These are phyloP conservation scores for Vanacampus margaritifer DNA, from an alignment of 2,113 vertebrate genomes.

Conservation along the genomic window DNA sequence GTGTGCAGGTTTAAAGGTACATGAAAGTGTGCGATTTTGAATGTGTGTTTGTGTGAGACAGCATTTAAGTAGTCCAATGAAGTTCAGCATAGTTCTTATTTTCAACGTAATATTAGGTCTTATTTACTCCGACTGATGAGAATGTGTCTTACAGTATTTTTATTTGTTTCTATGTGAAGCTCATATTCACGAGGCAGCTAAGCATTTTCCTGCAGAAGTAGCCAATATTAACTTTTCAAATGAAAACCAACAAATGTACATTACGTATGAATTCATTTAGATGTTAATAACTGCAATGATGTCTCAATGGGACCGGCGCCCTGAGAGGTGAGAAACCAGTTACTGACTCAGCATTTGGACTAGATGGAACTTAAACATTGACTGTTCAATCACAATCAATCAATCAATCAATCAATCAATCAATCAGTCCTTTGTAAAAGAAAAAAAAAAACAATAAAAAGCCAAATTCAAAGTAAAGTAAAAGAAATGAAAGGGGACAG, in stretches of 20 bases:
- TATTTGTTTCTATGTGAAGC: conserved; percentile 33
- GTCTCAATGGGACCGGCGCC: background rate
- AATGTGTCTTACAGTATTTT: background rate
- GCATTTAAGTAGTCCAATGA: conserved; percentile 7
- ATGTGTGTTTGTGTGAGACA: conserved; percentile 18
- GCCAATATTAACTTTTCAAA: conserved; percentile 20
- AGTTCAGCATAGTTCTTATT: conserved; percentile 13
- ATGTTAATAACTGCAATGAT: conserved; percentile 21
- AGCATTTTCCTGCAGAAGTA: conserved; percentile 29
- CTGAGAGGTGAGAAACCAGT: background rate
- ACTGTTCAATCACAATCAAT: no score
- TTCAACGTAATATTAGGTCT: conserved; percentile 20
- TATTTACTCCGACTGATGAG: background rate
- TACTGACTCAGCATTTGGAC: background rate
- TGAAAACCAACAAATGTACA: conserved; percentile 22
- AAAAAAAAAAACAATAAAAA: no score
- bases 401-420: no score
- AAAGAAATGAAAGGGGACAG: no score
- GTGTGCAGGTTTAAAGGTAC: background rate
- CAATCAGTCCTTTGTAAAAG: no score
- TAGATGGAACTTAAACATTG: background rate
- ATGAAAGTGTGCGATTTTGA: conserved; percentile 7
- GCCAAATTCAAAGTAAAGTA: no score
- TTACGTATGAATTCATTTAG: conserved; percentile 32
- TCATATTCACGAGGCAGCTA: conserved; percentile 15